These are phyloP conservation scores for Norana najaformis DNA, from an alignment of 2,888 invertebrate genomes.

Conservation along the genomic window DNA sequence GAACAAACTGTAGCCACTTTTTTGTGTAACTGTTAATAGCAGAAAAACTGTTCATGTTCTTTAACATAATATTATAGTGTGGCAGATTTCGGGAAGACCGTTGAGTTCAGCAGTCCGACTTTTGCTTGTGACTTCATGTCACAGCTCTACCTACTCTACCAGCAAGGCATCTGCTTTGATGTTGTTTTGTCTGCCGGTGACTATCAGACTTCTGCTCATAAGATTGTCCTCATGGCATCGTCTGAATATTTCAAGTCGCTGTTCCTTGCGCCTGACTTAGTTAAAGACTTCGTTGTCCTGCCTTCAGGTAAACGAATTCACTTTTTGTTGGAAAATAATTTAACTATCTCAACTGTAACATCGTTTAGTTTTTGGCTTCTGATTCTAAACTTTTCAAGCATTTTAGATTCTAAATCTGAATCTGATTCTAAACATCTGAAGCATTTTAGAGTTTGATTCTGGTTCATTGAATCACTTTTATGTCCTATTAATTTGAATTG, in stretches of 20 bases:
- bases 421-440: not conserved
- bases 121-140: conserved; percentile 10
- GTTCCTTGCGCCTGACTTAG: not conserved
- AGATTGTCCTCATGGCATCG: conserved; percentile 30
- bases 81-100: not conserved
- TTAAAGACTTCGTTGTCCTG: conserved; percentile 20
- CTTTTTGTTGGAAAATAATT: conserved; percentile 14
- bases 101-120: not conserved
- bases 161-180: conserved; percentile 16
- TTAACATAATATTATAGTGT: not conserved
- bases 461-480: not conserved
- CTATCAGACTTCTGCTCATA: conserved; percentile 22
- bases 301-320: conserved; percentile 24
- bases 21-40: not conserved
- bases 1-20: not conserved
- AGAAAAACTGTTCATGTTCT: not conserved
- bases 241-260: conserved; percentile 31
- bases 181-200: conserved; percentile 10
- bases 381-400: not conserved
- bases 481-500: not conserved
- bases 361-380: not conserved
- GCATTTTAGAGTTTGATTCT: not conserved
- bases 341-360: not conserved
- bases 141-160: conserved; percentile 14
- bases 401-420: not conserved